Percentiles rank a stretch among this genome's conserved stretches.
phyloP scores from a whole-genome alignment of 1,140 invertebrate genomes.

The Sitobion miscanthi region DNA sequence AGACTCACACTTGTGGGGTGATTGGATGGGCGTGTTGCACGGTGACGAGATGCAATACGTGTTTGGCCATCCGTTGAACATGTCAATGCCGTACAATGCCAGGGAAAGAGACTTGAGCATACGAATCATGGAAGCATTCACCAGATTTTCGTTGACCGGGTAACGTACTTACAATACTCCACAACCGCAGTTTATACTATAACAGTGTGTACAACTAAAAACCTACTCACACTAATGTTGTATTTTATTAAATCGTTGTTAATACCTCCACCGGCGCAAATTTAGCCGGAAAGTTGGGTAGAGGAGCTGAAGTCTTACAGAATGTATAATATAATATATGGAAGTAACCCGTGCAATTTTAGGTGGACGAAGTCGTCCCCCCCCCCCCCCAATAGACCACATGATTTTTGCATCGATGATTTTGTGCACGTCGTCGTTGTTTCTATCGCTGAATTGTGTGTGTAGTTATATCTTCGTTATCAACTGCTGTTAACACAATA shows the following conservation, averaged over 20 bases:
- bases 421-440: background rate
- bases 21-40: slow-evolving; percentile 98
- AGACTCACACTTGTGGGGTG: slow-evolving; percentile 87
- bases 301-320: background rate
- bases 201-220: background rate
- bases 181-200: background rate
- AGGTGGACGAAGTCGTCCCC: background rate
- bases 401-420: background rate
- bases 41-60: slow-evolving; percentile 97
- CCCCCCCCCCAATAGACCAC: background rate
- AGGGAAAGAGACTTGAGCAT: slow-evolving; percentile 82
- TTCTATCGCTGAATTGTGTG: background rate
- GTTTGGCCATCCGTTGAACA: slow-evolving; percentile 90
- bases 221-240: no score
- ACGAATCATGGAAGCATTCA: slow-evolving; percentile 85
- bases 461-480: background rate
- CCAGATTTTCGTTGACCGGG: slow-evolving; percentile 86
- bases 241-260: background rate
- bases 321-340: background rate
- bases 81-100: slow-evolving; percentile 79
- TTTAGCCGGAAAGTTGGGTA: background rate
- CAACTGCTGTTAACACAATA: background rate
- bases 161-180: slow-evolving; percentile 64
- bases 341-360: background rate
- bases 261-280: background rate